Evolutionary conservation across 2,113 vertebrate genomes (phyloP), one percentile per base, ranked within the genome.

Genomic region (Halcyon senegalensis): DNA sequence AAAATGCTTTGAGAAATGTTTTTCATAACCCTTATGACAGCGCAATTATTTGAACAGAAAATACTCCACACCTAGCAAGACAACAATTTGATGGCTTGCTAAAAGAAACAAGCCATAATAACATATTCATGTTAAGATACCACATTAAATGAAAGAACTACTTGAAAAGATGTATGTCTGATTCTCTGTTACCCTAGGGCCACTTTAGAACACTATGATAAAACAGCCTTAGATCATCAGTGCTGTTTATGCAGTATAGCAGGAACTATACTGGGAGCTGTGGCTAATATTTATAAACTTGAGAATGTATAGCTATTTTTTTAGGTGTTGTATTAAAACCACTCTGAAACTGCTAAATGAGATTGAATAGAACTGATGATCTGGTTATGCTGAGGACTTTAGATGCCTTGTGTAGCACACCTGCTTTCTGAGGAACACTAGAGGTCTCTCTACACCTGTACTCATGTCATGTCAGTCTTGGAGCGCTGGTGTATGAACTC

Each of bases 371-470:
- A 73, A 63, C 20, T 16, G 48, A 55, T 51, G 39, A 72, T 69
- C 55, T 63, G 43, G 46, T 76, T 59, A 48, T 30, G 18, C 19
- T 15, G 78, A 81, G 58, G 50, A 70, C n/a, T 59, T 95, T 17
- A 35, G 50, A 60, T 58, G 50, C 44, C 9, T 4, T 50, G 51
- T 28, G 48, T 7, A 25, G 64, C 15, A 10, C 39, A 2, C 5
- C 69, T 70, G 93, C 75, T 92, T 84, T 60, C 44, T 58, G 35
- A 51, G 24, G 24, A 93, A 96, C 98, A 86, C 98, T 98, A 98
- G 98, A 96, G 97, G 98, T 97, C 98, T 97, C 98, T 97, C 95
- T 95, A 90, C 89, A 70, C 67, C 98, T 56, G 46, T 13, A 17
- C 95, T 72, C 37, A 66, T 56, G 73, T 35, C 51, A 15, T 62